Evolutionary conservation across 1,140 invertebrate genomes (phyloP).

Genomic region (Orchestia grillus): DNA sequence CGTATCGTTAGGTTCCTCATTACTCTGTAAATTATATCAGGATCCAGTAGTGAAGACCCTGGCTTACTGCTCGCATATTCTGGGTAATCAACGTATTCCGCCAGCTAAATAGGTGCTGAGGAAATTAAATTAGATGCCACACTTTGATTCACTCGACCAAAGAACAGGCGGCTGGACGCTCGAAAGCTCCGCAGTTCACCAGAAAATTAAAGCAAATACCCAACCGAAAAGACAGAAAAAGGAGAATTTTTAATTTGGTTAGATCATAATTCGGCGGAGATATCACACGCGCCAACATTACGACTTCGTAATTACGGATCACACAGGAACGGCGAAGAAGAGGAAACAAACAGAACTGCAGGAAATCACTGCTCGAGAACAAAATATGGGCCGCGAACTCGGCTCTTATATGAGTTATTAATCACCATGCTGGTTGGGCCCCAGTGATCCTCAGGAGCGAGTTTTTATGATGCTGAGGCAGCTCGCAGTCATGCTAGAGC

Average conservation of each 20-base stretch:
- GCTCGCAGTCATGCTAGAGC: not conserved
- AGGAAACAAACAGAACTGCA: constrained; percentile 19
- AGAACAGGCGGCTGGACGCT: not conserved
- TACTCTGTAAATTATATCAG: not conserved
- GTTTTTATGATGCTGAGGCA: not conserved
- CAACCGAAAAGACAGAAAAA: not conserved
- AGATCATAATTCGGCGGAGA: not conserved
- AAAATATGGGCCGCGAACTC: constrained; percentile 31
- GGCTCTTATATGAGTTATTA: constrained; percentile 18
- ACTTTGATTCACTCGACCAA: not conserved
- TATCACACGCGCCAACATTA: constrained; percentile 12
- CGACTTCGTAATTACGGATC: not conserved
- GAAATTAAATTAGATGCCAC: not conserved
- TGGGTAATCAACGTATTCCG: not conserved
- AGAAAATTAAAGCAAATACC: not conserved
- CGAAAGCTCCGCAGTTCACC: too few species aligned
- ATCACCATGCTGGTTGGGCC: constrained; percentile 25
- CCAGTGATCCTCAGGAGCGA: constrained; percentile 12
- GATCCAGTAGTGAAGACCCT: not conserved
- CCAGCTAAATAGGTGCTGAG: not conserved
- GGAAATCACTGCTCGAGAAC: not conserved
- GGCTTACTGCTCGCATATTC: not conserved
- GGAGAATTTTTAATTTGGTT: not conserved
- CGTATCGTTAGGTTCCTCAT: not conserved
- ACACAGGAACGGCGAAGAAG: not conserved